phyloP scores from a whole-genome alignment of 2,797 vertebrate genomes.

The Parotocinclus haroldoi region DNA sequence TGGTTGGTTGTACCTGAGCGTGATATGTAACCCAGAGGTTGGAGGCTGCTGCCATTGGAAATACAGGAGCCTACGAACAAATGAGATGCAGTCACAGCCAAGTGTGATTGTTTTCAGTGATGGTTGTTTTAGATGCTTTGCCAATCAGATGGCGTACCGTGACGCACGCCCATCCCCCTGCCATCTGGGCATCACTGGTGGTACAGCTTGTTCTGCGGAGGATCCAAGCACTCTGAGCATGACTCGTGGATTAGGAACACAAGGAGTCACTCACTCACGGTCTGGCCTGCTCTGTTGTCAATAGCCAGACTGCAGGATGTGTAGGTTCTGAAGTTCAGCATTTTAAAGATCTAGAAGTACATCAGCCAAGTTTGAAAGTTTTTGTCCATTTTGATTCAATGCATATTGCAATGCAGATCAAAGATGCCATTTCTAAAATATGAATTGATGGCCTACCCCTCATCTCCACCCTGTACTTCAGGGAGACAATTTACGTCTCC shows the following conservation, averaged over 20 bases:
- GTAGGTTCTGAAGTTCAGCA: slow-evolving; percentile 1
- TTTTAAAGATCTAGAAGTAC: background rate
- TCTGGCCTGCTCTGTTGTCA: slow-evolving; percentile 17
- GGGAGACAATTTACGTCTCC: too few relatives aligned
- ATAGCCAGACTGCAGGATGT: slow-evolving; percentile 21
- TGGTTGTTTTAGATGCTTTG: slow-evolving; percentile 27
- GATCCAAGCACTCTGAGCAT: slow-evolving; percentile 49
- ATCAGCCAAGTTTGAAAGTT: background rate
- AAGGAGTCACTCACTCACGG: slow-evolving; percentile 16
- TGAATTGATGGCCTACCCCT: too few relatives aligned
- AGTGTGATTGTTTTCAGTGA: slow-evolving; percentile 34
- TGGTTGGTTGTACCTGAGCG: background rate
- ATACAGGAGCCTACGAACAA: slow-evolving; percentile 18
- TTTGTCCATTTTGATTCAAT: background rate
- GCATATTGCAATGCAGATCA: too few relatives aligned
- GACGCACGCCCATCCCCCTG: slow-evolving; percentile 62
- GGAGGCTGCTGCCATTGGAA: slow-evolving; percentile 2
- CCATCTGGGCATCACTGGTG: slow-evolving; percentile 70
- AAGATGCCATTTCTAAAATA: too few relatives aligned
- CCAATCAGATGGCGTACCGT: slow-evolving; percentile 46
- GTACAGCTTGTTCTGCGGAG: slow-evolving; percentile 66
- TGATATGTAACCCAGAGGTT: slow-evolving; percentile 20
- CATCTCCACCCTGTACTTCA: too few relatives aligned
- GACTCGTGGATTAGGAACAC: slow-evolving; percentile 37
- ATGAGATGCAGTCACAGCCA: slow-evolving; percentile 24